Evolutionary conservation across 1,140 invertebrate genomes (phyloP), one percentile per base, ranked within the genome.

Genomic region (Drosophila parvula): DNA sequence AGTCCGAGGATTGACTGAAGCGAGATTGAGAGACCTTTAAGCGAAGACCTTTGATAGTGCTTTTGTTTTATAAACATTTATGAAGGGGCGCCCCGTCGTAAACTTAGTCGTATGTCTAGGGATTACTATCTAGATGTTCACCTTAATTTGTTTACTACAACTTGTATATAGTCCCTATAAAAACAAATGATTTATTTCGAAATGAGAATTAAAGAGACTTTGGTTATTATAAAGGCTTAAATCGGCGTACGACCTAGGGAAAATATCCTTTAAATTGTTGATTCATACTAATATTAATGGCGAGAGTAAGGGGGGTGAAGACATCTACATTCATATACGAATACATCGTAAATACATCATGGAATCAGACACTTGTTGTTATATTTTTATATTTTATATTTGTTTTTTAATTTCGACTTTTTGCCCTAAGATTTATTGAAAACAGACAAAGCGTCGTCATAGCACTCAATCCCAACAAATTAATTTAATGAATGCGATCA

Each of bases 1-100:
- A 27, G 6, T 47, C 27, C 7, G 14, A 14, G 14, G 12, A 47
- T 27, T 11, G 5, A 11, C 16, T 40, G 2, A 34, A 16, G 28
- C 22, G 2, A 30, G n/a, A 50, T 16, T 30, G 0, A 16, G n/a
- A 45, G 11, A 4, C 4, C 6, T 48, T 27, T 48, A 0, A 4
- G 22, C 40, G 8, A 36, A 56, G n/a, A 22, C 22, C 22, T 28
- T 14, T 61, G 56, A 61, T 48, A 67, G 34, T 10, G 34, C 4
- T 22, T 11, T 22, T 2, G 22, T 22, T 36, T 27, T 11, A 27
- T 16, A 56, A 11, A 56, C 36, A 32, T 32, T 44, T 55, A 64
- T 28, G 4, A 14, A 43, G 28, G 14, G 50, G 61, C 50, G 61
- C 61, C 16, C 61, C 16, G n/a, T 41, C 16, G 27, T 67, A 67